Base-by-base conservation (phyloP, 2,888 invertebrate species). In the Nebria salina region DNA sequence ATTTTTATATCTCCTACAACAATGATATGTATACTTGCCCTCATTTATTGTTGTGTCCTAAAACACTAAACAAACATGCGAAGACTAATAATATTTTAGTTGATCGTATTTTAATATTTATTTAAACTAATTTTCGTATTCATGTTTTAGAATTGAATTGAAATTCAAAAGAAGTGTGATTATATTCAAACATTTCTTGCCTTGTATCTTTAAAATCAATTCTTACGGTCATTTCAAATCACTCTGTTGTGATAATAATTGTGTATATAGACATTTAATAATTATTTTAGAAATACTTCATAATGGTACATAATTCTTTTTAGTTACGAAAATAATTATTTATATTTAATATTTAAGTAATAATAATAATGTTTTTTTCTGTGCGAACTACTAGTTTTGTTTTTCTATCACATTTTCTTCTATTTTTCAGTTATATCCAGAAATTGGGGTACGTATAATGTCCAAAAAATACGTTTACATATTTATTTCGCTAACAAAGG, bases 1-100 rank as follows among this genome's bases (percentile, higher is more conserved):
- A 85, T 85, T 85, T 85, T 85, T 85, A 85, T 85, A 85, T 83
- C 83, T 82, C 75, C 75, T 75, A 54, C 26, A 9, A 75, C 75
- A 75, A 43, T 75, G 75, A n/a, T 64, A 65, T 80, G 70, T 79
- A 74, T 79, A 41, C 34, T 70, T 70, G 5, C 34, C 70, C 25
- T 70, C 70, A 70, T 26, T 70, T 70, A 70, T 20, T 70, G 25
- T 5, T 34, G 34, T 20, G 26, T 11, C 70, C 11, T 25, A 70
- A 66, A 70, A 70, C 20, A 70, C 70, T 25, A 70, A 73, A 15
- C 41, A 73, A 43, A 73, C 11, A 73, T 73, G 15, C 20, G 26
- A 73, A 73, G 20, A 41, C n/a, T 74, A 66, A 41, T 77, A 78
- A 72, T 64, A 72, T 54, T 73, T 73, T 78, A 73, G 34, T 54